A percentile compares a stretch with the other conserved stretches of the same genome.
Evolutionary conservation across 2,888 invertebrate species (phyloP).

Genomic region (Leucoma salicis): DNA sequence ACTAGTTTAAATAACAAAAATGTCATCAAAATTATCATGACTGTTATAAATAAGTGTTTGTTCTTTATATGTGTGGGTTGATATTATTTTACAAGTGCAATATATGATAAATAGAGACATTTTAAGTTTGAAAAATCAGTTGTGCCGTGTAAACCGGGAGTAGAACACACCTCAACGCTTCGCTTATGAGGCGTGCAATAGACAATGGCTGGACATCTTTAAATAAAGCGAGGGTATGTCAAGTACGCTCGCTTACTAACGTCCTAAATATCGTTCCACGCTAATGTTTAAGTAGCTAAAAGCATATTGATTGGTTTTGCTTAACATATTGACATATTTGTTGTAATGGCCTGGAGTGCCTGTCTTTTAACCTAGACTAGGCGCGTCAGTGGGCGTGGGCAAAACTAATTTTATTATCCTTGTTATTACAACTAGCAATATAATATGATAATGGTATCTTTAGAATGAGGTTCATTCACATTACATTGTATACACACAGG

Average conservation of each 20-base stretch:
- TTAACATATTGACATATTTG: conserved; percentile 52
- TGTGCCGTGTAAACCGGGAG: too few species aligned
- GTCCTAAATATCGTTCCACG: conserved; percentile 40
- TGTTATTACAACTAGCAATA: conserved; percentile 42
- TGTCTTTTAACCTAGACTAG: conserved; percentile 40
- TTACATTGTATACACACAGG: conserved; percentile 18
- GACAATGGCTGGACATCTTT: too few species aligned
- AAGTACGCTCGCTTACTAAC: conserved; percentile 25
- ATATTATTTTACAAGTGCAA: too few species aligned
- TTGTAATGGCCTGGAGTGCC: conserved; percentile 29
- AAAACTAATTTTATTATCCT: conserved; percentile 40
- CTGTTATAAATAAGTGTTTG: too few species aligned
- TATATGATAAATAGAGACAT: too few species aligned
- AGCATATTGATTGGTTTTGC: conserved; percentile 63
- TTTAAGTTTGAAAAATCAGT: too few species aligned
- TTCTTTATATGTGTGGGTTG: too few species aligned
- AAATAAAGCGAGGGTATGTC: too few species aligned
- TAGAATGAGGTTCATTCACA: conserved; percentile 53
- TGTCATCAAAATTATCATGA: too few species aligned
- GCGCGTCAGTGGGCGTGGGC: conserved; percentile 42
- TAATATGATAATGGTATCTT: conserved; percentile 44
- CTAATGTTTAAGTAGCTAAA: conserved; percentile 46
- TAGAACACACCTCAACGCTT: too few species aligned
- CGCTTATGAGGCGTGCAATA: too few species aligned
- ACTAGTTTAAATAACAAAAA: too few species aligned